Conservation (phyloP, 2,113 vertebrate species). For the Melanocharis versteri region DNA sequence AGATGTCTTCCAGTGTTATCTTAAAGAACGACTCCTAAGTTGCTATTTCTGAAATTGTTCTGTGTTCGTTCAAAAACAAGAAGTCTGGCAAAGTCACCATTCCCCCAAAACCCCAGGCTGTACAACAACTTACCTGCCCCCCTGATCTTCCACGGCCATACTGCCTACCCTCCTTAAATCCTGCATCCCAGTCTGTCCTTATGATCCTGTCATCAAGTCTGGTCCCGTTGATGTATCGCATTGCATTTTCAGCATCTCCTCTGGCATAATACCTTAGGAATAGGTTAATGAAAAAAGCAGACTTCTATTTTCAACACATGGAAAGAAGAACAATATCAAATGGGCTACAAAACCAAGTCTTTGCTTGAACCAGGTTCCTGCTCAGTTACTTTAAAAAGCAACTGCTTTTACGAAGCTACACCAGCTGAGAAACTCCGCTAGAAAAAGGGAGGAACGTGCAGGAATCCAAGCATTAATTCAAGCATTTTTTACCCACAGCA, state of each 20-base stretch:
- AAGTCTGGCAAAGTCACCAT: neutral
- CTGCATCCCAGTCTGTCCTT: conserved; percentile 88
- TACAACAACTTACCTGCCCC: conserved; percentile 77
- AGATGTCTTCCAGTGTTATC: neutral
- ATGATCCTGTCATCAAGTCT: conserved; percentile 87
- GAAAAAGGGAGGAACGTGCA: neutral
- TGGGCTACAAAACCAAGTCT: neutral
- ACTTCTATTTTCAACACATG: neutral
- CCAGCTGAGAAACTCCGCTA: neutral
- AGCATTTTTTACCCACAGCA: neutral
- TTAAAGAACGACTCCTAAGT: neutral
- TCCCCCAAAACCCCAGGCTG: neutral
- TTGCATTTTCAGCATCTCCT: conserved; percentile 80
- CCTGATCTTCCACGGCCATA: conserved; percentile 87
- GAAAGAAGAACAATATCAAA: neutral
- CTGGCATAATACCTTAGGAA: conserved; percentile 79
- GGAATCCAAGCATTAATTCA: neutral
- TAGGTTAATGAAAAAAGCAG: neutral
- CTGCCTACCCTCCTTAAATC: conserved; percentile 86
- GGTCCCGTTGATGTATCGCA: conserved; percentile 86
- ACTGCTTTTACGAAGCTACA: accelerated
- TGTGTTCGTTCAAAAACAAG: neutral
- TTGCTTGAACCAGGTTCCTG: neutral
- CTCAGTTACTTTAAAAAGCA: neutral
- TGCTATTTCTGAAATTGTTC: neutral